phyloP scores from a whole-genome alignment of 2,797 vertebrate genomes.

The Sarcophilus harrisii region DNA sequence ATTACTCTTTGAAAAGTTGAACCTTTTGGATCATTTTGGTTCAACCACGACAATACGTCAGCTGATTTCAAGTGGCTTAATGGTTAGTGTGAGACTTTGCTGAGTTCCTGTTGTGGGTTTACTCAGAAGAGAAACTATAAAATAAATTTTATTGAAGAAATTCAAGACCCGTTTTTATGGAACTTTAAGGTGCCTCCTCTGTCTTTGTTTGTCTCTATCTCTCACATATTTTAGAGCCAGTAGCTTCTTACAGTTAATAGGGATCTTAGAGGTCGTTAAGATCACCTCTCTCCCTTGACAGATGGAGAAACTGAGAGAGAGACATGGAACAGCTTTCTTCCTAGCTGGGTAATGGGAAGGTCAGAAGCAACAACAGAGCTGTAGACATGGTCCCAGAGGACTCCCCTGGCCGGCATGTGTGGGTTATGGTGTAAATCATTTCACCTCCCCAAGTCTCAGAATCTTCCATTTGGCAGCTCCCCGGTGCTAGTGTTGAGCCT shows the following conservation, averaged over 20 bases:
- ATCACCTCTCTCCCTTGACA: neutral
- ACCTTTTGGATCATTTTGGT: neutral
- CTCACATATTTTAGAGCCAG: too few relatives aligned
- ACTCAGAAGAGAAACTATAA: neutral
- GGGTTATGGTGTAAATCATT: neutral
- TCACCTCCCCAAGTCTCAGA: too few relatives aligned
- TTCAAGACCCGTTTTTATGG: neutral
- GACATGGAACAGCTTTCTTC: neutral
- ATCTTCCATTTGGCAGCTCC: too few relatives aligned
- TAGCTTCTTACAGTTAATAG: neutral
- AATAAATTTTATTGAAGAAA: neutral
- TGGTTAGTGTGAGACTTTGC: conserved; percentile 12
- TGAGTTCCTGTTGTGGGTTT: neutral
- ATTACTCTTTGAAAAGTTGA: neutral
- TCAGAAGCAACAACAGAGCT: neutral
- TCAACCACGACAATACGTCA: neutral
- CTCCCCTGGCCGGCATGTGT: too few relatives aligned
- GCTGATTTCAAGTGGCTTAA: neutral
- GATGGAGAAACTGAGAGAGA: neutral
- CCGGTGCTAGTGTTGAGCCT: too few relatives aligned
- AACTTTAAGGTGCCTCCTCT: neutral
- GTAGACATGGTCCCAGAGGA: fast-evolving
- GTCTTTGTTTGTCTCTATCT: neutral
- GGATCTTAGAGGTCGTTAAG: neutral
- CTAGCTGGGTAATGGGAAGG: too few relatives aligned